Evolutionary conservation across 2,888 invertebrate genomes (phyloP).

Genomic region (Trichopoda pennipes): DNA sequence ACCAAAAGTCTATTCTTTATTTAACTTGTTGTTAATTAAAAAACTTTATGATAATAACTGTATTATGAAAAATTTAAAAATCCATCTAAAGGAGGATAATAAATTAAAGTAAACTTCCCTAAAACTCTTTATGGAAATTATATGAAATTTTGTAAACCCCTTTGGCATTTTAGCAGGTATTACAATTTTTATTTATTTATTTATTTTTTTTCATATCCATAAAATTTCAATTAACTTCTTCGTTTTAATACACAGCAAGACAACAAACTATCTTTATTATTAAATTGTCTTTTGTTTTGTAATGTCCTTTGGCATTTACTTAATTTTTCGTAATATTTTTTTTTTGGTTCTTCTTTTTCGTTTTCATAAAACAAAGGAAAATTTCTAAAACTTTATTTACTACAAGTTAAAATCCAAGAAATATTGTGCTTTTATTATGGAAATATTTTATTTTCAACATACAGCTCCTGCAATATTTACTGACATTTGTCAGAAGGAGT

Average conservation of each 20-base stretch:
- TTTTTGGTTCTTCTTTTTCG: not conserved
- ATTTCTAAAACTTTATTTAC: slow-evolving; percentile 31
- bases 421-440: slow-evolving; percentile 44
- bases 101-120: not conserved
- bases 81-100: not conserved
- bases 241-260: not conserved
- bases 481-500: slow-evolving; percentile 25
- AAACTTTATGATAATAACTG: too few relatives aligned
- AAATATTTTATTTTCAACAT: slow-evolving; percentile 38
- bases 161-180: not conserved
- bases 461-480: slow-evolving; percentile 30
- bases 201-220: not conserved
- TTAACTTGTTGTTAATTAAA: too few relatives aligned
- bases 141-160: not conserved
- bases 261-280: slow-evolving; percentile 6
- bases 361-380: slow-evolving; percentile 21
- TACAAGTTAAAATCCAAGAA: slow-evolving; percentile 28
- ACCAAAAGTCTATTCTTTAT: too few relatives aligned
- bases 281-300: not conserved
- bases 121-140: not conserved
- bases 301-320: slow-evolving; percentile 51
- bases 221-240: slow-evolving; percentile 46
- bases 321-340: slow-evolving; percentile 8
- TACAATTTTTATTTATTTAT: not conserved
- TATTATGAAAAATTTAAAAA: not conserved